Conservation (phyloP, 2,888 invertebrate genomes). For the Hirtodrosophila trivittata region DNA sequence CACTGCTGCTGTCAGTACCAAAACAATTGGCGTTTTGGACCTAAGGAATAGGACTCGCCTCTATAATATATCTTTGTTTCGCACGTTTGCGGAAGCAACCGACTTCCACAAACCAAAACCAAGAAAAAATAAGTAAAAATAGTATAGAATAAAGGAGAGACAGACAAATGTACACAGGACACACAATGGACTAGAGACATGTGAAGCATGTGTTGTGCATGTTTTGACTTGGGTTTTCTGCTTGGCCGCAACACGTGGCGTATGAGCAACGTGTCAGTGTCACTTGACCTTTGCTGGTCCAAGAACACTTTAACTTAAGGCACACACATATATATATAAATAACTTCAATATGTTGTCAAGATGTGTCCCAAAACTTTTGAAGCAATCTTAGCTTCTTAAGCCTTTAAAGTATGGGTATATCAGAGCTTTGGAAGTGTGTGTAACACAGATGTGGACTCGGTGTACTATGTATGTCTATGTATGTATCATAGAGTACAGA, state of each 20-base stretch:
- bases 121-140: slow-evolving; percentile 11
- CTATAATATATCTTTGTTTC: slow-evolving; percentile 64
- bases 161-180: slow-evolving; percentile 38
- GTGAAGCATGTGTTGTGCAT: slow-evolving; percentile 15
- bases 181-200: slow-evolving; percentile 14
- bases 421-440: too few species aligned
- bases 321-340: slow-evolving; percentile 29
- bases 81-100: slow-evolving; percentile 58
- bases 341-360: slow-evolving; percentile 44
- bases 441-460: too few species aligned
- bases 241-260: slow-evolving; percentile 49
- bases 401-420: too few species aligned
- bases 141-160: slow-evolving; percentile 3
- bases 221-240: slow-evolving; percentile 40
- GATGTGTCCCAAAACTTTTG: slow-evolving; percentile 11
- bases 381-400: slow-evolving; percentile 25
- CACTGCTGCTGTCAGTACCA: slow-evolving; percentile 5
- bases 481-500: too few species aligned
- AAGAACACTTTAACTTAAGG: slow-evolving; percentile 4
- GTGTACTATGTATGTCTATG: too few species aligned
- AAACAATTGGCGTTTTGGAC: slow-evolving; percentile 23
- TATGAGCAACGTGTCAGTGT: slow-evolving; percentile 42
- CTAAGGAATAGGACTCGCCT: slow-evolving; percentile 56
- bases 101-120: slow-evolving; percentile 11
- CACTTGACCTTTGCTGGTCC: slow-evolving; percentile 49